Base-by-base conservation (phyloP, 2,113 vertebrate species). In the Neopipo cinnamomea region DNA sequence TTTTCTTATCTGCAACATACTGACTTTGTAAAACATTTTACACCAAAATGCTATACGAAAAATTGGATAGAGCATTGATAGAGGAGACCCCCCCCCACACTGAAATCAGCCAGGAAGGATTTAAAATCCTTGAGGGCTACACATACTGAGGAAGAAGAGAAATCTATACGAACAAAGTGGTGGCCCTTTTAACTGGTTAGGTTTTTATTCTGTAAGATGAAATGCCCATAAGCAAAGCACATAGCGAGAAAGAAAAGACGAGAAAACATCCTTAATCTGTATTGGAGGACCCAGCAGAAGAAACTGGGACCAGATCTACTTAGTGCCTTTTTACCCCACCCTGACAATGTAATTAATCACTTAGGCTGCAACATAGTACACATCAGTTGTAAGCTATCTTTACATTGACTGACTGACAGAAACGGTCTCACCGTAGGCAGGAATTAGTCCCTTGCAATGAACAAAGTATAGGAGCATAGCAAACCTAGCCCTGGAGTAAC, bases 341-440 rank as follows among this genome's bases (percentile, higher is more conserved):
- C 13, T 39, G 33, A 14, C 33, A 28, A 7, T 24, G 5, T 82
- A 37, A 70, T 25, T 17, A 50, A 42, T 44, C 35, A 22, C 8
- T 87, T 58, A n/a, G 37, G 27, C 35, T 65, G 31, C 33, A 58
- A 5, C 21, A 14, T 14, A 30, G 15, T 15, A 55, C 1, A 16
- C 10, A 52, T 44, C 33, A 16, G 19, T 21, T 75, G 11, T 44
- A 44, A 68, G 8, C 2, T 41, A 24, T 9, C 17, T 62, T 68
- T 46, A 28, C 6, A 27, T 0, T 41, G 25, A 12, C 24, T 44
- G 6, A 24, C 37, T 1, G 2, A 58, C 7, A 47, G 25, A 35
- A 44, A 65, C 7, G 8, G 8, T 52, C 71, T 70, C 35, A 9
- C 33, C 30, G 4, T 39, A 42, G 28, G 22, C 47, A 70, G 39